These are phyloP conservation scores for Biston stratarius DNA, from an alignment of 2,888 invertebrate genomes.

Conservation along the genomic window DNA sequence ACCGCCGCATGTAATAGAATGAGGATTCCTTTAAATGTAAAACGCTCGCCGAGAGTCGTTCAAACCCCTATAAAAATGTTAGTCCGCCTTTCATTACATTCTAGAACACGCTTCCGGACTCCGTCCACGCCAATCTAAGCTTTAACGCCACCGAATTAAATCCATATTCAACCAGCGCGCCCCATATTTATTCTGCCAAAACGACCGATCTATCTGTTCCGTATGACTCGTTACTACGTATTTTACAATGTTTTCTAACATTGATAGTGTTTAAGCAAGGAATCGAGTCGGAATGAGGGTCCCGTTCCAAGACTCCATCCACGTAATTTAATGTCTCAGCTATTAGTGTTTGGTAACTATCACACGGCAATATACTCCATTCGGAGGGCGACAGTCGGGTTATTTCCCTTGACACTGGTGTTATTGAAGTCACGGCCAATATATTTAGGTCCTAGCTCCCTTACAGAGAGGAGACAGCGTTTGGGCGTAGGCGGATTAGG, in stretches of 20 bases:
- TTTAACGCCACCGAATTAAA: conserved; percentile 46
- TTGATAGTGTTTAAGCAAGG: conserved; percentile 46
- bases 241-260: conserved; percentile 67
- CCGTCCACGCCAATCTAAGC: conserved; percentile 53
- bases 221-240: conserved; percentile 58
- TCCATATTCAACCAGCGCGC: conserved; percentile 46
- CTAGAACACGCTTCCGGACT: conserved; percentile 61
- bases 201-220: conserved; percentile 70
- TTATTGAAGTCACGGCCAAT: conserved; percentile 71
- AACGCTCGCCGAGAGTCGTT: conserved; percentile 80
- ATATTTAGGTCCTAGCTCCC: conserved; percentile 58
- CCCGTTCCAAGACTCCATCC: conserved; percentile 24
- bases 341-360: conserved; percentile 56
- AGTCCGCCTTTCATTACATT: conserved; percentile 83
- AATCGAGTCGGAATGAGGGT: conserved; percentile 28
- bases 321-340: conserved; percentile 53
- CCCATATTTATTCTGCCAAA: conserved; percentile 64
- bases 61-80: conserved; percentile 85
- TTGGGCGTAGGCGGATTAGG: conserved; percentile 50
- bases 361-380: conserved; percentile 63
- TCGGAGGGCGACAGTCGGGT: conserved; percentile 65
- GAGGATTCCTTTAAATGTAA: conserved; percentile 83
- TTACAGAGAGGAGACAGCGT: conserved; percentile 48
- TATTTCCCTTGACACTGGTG: conserved; percentile 81
- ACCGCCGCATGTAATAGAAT: conserved; percentile 79